These are phyloP conservation scores for Cylas formicarius DNA, from an alignment of 1,140 invertebrate genomes.

Conservation along the genomic window DNA sequence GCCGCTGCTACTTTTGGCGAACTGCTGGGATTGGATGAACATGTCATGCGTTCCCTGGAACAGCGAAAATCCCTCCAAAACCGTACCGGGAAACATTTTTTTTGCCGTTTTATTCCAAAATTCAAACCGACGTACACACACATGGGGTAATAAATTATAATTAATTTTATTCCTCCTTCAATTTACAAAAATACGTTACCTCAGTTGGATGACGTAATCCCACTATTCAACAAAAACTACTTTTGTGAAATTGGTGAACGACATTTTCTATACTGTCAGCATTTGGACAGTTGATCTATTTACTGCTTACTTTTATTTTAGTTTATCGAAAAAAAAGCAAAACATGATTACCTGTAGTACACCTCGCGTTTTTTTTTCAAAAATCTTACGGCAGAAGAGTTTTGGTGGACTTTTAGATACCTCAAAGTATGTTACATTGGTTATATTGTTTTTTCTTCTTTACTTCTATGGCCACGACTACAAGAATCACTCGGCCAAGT, in stretches of 20 bases:
- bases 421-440: too few relatives aligned
- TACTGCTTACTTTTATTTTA: too few relatives aligned
- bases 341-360: too few relatives aligned
- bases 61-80: constrained; percentile 16
- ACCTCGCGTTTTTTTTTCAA: too few relatives aligned
- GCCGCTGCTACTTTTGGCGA: constrained; percentile 51
- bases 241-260: constrained; percentile 2
- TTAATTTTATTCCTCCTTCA: neutral
- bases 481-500: too few relatives aligned
- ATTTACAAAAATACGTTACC: neutral
- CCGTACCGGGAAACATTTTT: neutral
- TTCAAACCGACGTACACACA: neutral
- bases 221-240: constrained; percentile 13
- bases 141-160: neutral
- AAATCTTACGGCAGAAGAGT: too few relatives aligned
- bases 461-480: too few relatives aligned
- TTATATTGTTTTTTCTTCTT: too few relatives aligned
- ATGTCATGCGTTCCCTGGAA: constrained; percentile 64
- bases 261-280: too few relatives aligned
- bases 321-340: too few relatives aligned
- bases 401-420: too few relatives aligned
- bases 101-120: neutral
- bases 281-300: too few relatives aligned
- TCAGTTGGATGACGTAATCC: neutral
- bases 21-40: constrained; percentile 62